Conservation (phyloP, 2,888 invertebrate species). For the Acronicta alni region DNA sequence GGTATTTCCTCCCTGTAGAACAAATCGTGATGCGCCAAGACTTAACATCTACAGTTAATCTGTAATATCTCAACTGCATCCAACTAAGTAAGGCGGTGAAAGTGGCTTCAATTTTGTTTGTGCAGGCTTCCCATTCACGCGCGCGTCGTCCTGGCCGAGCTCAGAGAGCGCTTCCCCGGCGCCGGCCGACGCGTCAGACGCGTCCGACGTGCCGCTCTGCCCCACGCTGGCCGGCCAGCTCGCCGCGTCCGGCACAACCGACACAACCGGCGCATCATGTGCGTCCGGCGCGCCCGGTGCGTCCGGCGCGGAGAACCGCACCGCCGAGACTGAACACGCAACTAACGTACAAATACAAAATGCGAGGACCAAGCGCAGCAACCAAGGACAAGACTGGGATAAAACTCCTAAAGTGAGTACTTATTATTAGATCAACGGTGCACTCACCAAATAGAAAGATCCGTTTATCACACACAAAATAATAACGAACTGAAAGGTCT, state of each 20-base stretch:
- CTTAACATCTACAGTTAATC: too few relatives aligned
- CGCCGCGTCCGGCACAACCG: constrained; percentile 11
- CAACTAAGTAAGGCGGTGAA: too few relatives aligned
- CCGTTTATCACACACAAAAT: too few relatives aligned
- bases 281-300: constrained; percentile 44
- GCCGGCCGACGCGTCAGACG: constrained; percentile 64
- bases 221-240: constrained; percentile 63
- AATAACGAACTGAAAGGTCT: too few relatives aligned
- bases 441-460: neutral
- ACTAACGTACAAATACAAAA: constrained; percentile 63
- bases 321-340: constrained; percentile 61
- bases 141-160: constrained; percentile 36
- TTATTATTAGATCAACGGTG: neutral
- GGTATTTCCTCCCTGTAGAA: too few relatives aligned
- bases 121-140: constrained; percentile 33
- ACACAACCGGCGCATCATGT: constrained; percentile 1
- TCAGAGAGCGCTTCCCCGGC: constrained; percentile 32
- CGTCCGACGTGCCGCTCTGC: constrained; percentile 77
- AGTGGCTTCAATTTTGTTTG: neutral
- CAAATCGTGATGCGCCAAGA: too few relatives aligned
- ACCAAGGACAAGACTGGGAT: constrained; percentile 74
- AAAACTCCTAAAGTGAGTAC: constrained; percentile 71
- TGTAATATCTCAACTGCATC: too few relatives aligned
- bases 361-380: constrained; percentile 74
- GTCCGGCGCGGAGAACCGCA: neutral